phyloP scores from a whole-genome alignment of 2,888 invertebrate species.

The Athetis lepigone region DNA sequence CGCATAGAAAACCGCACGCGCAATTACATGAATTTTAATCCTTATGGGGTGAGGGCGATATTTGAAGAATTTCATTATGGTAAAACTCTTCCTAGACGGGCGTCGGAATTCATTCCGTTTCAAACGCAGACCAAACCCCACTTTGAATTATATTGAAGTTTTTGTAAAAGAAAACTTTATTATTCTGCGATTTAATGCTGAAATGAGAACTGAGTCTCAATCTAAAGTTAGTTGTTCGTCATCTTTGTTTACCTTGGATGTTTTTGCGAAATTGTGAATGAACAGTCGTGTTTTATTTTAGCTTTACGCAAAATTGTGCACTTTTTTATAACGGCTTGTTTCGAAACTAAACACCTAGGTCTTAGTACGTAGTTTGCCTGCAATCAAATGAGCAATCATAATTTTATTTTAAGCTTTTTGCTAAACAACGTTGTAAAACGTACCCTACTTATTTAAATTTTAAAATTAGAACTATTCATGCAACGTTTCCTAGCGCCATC shows the following conservation, averaged over 20 bases:
- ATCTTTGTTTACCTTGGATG: conserved; percentile 59
- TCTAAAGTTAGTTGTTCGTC: conserved; percentile 58
- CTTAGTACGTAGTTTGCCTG: conserved; percentile 14
- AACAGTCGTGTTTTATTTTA: conserved; percentile 19
- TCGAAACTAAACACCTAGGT: conserved; percentile 12
- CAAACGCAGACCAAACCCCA: conserved; percentile 77
- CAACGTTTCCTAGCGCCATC: not conserved
- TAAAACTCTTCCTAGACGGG: conserved; percentile 80
- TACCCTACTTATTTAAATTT: conserved; percentile 16
- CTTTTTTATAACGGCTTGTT: conserved; percentile 14
- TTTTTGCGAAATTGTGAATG: conserved; percentile 23
- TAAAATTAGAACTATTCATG: conserved; percentile 24
- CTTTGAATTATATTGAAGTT: conserved; percentile 82
- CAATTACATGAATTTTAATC: conserved; percentile 86
- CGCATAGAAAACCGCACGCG: conserved; percentile 72
- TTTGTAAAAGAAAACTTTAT: conserved; percentile 80
- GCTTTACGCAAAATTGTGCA: conserved; percentile 17
- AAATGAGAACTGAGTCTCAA: conserved; percentile 64
- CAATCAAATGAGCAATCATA: conserved; percentile 22
- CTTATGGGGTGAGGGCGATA: conserved; percentile 77
- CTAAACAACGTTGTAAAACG: conserved; percentile 9
- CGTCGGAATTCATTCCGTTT: conserved; percentile 83
- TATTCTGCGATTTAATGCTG: conserved; percentile 74
- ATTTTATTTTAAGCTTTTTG: conserved; percentile 9
- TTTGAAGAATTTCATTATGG: conserved; percentile 89